Evolutionary conservation across 1,140 invertebrate species (phyloP), one percentile per base, ranked within the genome.

Genomic region (Lasioglossum baleicum): DNA sequence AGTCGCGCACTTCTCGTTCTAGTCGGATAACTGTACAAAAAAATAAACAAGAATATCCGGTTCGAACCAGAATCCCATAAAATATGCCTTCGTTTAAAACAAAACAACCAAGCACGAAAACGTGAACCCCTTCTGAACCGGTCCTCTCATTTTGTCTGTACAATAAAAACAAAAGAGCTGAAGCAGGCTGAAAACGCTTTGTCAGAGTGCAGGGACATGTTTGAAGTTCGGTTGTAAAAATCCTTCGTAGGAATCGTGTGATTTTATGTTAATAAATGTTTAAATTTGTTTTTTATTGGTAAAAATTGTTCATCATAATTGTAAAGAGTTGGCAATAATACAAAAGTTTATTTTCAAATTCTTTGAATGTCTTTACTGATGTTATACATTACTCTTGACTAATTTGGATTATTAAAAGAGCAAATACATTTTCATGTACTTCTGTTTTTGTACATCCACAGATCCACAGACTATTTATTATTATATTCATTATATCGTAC

Each of bases 21-120:
- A 2, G 11, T 44, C 40, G 26, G 26, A 11, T 63, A 53, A 22
- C 2, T 44, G 26, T 10, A 15, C 20, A 26, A 60, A n/a, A 26
- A n/a, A 70, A 71, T 42, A 61, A 65, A 82, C 73, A 20, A 35
- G 79, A 51, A 81, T 81, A 80, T 74, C 77, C 77, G 60, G 77
- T 83, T 83, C 61, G 15, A 8, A 35, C 7, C 7, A 13, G 53
- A 70, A 64, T 44, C 40, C 8, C 42, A 42, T 69, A 68, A 1
- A 8, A 56, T 58, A 31, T 17, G 7, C 20, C 22, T 7, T 26
- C 40, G 44, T 0, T 15, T n/a, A 40, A 64, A 7, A 63, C 15
- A 64, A 70, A 75, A 51, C 26, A 15, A 79, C 11, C 1, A 53
- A 17, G 44, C 10, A n/a, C 20, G 66, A 67, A 71, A 71, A 42